These are phyloP conservation scores for Gymnodraco acuticeps DNA, from an alignment of 2,797 vertebrate species.

Conservation along the genomic window DNA sequence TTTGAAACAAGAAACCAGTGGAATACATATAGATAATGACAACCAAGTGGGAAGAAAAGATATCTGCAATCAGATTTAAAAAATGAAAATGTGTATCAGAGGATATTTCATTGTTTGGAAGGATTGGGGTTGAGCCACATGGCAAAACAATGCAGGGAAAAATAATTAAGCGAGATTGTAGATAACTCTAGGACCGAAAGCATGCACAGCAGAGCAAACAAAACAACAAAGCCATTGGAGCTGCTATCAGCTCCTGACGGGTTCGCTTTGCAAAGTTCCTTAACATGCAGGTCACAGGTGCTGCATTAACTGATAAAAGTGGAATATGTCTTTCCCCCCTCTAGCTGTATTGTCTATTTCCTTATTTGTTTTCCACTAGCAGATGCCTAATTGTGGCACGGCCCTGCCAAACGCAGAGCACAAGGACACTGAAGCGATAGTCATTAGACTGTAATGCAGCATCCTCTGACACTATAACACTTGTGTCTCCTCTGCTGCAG, in stretches of 20 bases:
- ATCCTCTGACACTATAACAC: constrained; percentile 75
- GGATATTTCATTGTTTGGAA: not conserved
- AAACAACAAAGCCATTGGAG: not conserved
- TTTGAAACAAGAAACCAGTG: not conserved
- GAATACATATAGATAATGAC: not conserved
- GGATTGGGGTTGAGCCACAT: not conserved
- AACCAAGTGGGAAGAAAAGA: not conserved
- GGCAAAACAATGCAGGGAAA: not conserved
- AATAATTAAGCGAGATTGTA: not conserved
- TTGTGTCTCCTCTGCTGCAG: constrained; percentile 3
- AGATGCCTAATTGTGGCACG: constrained; percentile 89
- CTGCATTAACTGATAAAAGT: constrained; percentile 1
- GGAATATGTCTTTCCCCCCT: not conserved
- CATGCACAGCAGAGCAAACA: not conserved
- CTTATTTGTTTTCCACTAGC: constrained; percentile 68
- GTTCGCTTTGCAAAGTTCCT: not conserved
- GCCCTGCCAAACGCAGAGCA: constrained; percentile 80
- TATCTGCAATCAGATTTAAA: not conserved
- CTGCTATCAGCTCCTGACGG: not conserved
- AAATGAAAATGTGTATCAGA: not conserved
- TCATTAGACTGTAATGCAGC: constrained; percentile 84
- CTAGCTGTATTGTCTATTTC: constrained; percentile 49
- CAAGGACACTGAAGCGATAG: constrained; percentile 74
- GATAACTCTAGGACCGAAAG: not conserved
- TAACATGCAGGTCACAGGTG: constrained; percentile 18